Base-by-base conservation (phyloP, 2,888 invertebrate species). In the Aricia artaxerxes region DNA sequence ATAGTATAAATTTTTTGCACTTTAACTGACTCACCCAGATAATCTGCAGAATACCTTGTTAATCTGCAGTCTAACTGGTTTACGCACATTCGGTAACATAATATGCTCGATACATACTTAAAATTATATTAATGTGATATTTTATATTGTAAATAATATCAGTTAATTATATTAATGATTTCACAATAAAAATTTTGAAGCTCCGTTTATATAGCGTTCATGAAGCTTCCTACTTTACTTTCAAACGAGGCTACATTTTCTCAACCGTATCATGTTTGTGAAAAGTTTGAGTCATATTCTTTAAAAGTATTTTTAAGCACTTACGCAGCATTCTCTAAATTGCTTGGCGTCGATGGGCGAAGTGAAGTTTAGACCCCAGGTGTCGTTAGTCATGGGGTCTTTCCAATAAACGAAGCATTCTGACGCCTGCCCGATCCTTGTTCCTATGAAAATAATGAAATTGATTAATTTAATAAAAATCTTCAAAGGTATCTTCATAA, bases 391-490 rank as follows among this genome's bases (percentile, higher is more conserved):
- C 97, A 98, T 97, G 77, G 98, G 97, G 94, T 99, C 99, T 91
- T 98, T 98, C 99, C 99, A 99, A 93, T 99, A 99, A 80, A 99
- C 98, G 94, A 99, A 99, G 93, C 99, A 99, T 95, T 99, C 99
- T 64, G 99, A 99, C 72, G 99, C 99, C 94, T 99, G 99, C 38
- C 99, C 99, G 89, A 99, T 98, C 85, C 99, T 96, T 79, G 99
- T 99, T 80, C 99, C 99, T 98, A 90, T 44, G 95, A 93, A 13
- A 31, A 44, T 3, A 4, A 75, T 49, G n/a, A 49, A 75, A 44
- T 7, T 73, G 2, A n/a, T 73, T 44, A 24, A 11, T 57, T 16
- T 4, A 57, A 57, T 57, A 16, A 4, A 57, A 57, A 16, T 4
- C 9, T 0, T 11, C 49, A 9, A 49, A 11, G 9, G 9, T 49